Conservation (phyloP, 2,113 vertebrate species). For the Python bivittatus region DNA sequence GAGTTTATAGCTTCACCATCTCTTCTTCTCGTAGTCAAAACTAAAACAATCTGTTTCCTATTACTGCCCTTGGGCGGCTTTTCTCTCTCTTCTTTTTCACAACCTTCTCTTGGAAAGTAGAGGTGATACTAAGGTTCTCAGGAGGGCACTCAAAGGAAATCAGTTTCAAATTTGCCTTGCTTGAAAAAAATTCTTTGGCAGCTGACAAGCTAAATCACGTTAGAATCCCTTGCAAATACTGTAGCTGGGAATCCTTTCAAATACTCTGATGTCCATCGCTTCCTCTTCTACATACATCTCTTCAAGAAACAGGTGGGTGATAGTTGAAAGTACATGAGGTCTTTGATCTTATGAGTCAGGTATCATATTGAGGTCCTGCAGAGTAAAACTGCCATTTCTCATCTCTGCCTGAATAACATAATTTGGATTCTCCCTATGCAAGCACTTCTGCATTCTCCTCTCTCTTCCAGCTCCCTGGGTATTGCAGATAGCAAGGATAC, state of each 20-base stretch:
- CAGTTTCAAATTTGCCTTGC: not conserved
- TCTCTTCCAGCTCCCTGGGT: accelerated
- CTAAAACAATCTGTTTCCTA: not conserved
- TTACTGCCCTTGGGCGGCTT: not conserved
- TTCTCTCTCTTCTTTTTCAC: not conserved
- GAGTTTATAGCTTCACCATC: not conserved
- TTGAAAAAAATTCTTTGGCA: not conserved
- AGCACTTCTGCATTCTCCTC: accelerated
- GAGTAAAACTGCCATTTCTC: accelerated
- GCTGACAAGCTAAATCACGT: not conserved
- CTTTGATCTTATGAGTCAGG: not conserved
- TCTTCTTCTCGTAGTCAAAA: not conserved
- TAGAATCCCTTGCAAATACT: not conserved
- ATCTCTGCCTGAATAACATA: accelerated
- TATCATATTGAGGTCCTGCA: not conserved
- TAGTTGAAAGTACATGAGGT: not conserved
- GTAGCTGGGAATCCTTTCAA: not conserved
- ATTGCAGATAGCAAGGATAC: accelerated
- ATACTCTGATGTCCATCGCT: not conserved
- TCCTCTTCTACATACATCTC: not conserved
- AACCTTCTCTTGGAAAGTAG: not conserved
- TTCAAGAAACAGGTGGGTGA: accelerated
- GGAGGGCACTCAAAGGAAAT: not conserved
- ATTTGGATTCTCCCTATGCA: not conserved
- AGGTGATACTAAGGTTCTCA: not conserved